phyloP scores from a whole-genome alignment of 1,140 invertebrate genomes.

The Drosophila virilis region DNA sequence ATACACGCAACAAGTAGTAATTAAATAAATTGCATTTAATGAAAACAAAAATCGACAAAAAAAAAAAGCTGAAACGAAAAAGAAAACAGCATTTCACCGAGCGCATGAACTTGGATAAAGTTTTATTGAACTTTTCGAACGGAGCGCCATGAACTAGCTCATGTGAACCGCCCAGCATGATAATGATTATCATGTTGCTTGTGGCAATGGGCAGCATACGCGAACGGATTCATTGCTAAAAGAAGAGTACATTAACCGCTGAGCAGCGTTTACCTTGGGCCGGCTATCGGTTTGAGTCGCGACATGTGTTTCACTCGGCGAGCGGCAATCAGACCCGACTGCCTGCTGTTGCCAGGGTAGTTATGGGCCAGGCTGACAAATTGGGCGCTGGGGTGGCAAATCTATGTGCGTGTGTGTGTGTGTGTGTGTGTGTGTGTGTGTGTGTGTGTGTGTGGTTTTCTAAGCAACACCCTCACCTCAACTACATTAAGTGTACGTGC shows the following conservation, averaged over 20 bases:
- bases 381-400: slow-evolving; percentile 40
- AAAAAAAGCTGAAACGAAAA: not conserved
- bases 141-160: slow-evolving; percentile 43
- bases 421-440: not conserved
- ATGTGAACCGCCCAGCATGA: slow-evolving; percentile 1
- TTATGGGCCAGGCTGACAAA: slow-evolving; percentile 30
- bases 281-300: slow-evolving; percentile 19
- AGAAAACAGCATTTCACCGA: slow-evolving; percentile 49
- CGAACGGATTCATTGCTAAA: slow-evolving; percentile 45
- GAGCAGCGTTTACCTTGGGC: slow-evolving; percentile 36
- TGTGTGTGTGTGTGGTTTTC: not conserved
- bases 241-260: slow-evolving; percentile 55
- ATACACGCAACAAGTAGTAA: slow-evolving; percentile 52
- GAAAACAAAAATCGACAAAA: not conserved
- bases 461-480: slow-evolving; percentile 48
- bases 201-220: slow-evolving; percentile 42
- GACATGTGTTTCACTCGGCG: slow-evolving; percentile 71
- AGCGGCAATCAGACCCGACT: slow-evolving; percentile 1
- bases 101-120: slow-evolving; percentile 51
- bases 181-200: slow-evolving; percentile 1
- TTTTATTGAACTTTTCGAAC: slow-evolving; percentile 69
- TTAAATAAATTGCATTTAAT: slow-evolving; percentile 63
- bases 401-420: too few relatives aligned
- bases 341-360: slow-evolving; percentile 47
- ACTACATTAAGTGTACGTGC: not conserved